These are phyloP conservation scores for Urocynchramus pylzowi DNA, from an alignment of 2,113 vertebrate species.

Conservation along the genomic window DNA sequence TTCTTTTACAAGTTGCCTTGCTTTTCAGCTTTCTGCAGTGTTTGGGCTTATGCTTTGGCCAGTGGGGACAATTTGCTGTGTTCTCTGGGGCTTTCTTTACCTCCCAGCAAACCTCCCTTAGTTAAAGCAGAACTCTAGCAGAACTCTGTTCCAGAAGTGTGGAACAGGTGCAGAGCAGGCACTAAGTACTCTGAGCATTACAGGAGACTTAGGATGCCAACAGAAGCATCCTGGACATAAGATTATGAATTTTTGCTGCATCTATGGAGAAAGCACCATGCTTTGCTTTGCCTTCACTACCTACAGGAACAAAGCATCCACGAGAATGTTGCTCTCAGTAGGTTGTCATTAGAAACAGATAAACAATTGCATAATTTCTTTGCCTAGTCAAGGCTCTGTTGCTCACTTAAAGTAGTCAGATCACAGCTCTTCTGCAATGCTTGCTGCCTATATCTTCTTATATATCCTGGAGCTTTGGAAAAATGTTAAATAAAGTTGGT, in stretches of 20 bases:
- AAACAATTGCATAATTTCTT: rapidly evolving
- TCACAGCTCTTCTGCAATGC: neutral
- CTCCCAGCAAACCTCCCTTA: neutral
- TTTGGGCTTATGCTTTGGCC: neutral
- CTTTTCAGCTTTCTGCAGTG: neutral
- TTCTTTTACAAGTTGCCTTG: neutral
- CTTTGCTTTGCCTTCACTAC: neutral
- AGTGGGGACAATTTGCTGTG: neutral
- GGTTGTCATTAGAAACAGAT: neutral
- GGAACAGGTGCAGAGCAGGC: neutral
- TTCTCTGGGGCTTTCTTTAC: neutral
- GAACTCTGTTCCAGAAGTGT: no score
- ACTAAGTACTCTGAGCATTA: neutral
- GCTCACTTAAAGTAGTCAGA: neutral
- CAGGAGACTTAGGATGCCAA: neutral
- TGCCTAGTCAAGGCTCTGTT: neutral
- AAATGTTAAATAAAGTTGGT: neutral
- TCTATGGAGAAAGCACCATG: neutral
- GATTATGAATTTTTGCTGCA: neutral
- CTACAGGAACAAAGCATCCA: neutral
- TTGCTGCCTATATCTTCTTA: neutral
- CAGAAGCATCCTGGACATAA: neutral
- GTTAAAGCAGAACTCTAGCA: neutral
- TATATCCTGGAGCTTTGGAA: neutral
- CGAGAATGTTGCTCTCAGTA: neutral